Evolutionary conservation across 2,888 invertebrate species (phyloP).

Genomic region (Mantis religiosa): DNA sequence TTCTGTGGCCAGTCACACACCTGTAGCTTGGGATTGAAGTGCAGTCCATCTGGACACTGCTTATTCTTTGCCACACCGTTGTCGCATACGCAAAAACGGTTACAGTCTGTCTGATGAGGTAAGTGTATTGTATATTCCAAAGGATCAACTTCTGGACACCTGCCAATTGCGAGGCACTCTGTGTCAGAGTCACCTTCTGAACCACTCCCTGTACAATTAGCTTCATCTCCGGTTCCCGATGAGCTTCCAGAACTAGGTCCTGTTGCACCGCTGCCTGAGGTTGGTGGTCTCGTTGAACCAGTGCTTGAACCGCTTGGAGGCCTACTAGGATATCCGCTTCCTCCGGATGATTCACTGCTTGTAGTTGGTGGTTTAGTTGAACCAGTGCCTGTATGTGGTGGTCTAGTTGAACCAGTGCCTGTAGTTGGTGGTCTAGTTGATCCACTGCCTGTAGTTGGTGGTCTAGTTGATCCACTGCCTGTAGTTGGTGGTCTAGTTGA

Average conservation of each 20-base stretch:
- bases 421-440: neutral
- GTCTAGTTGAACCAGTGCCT: too few species aligned
- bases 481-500: too few species aligned
- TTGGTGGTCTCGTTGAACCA: too few species aligned
- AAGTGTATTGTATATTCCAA: constrained; percentile 1
- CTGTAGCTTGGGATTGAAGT: constrained; percentile 9
- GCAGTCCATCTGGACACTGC: constrained; percentile 2
- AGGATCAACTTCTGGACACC: constrained; percentile 16
- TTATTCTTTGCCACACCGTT: neutral
- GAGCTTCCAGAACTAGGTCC: neutral
- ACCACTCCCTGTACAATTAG: neutral
- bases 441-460: too few species aligned
- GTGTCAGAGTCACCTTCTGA: neutral
- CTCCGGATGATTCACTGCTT: neutral
- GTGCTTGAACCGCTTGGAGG: neutral
- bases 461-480: too few species aligned
- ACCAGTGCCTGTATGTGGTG: too few species aligned
- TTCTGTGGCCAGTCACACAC: constrained; percentile 22
- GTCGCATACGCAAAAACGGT: constrained; percentile 4
- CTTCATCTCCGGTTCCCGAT: neutral
- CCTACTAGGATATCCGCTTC: neutral
- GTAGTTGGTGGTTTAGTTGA: too few species aligned
- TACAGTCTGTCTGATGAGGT: neutral
- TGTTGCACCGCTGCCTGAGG: neutral
- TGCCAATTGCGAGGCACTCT: neutral